These are phyloP conservation scores for Helicolenus hilgendorfi DNA, from an alignment of 2,797 vertebrate species.

Conservation along the genomic window DNA sequence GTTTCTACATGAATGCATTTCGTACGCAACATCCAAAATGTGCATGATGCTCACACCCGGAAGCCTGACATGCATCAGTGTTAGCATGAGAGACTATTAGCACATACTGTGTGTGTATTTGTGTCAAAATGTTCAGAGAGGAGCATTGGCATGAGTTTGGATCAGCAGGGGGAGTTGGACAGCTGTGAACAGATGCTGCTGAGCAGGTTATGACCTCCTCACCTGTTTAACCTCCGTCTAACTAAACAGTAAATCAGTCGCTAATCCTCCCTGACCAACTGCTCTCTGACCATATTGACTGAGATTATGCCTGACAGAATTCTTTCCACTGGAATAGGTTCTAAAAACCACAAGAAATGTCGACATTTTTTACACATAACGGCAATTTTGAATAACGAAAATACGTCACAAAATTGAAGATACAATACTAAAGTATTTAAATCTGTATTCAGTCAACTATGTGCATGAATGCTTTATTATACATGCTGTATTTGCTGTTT, in stretches of 20 bases:
- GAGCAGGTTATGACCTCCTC: conserved; percentile 51
- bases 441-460: too few relatives aligned
- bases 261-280: conserved; percentile 52
- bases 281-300: conserved; percentile 4
- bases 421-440: not conserved
- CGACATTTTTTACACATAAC: not conserved
- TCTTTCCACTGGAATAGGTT: not conserved
- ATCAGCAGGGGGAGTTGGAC: conserved; percentile 20
- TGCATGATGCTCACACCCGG: not conserved
- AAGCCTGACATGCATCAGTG: not conserved
- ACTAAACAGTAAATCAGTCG: conserved; percentile 25
- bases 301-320: conserved; percentile 16
- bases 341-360: not conserved
- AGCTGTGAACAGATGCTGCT: conserved; percentile 24
- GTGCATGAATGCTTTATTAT: not conserved
- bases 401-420: not conserved
- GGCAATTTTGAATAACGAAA: not conserved
- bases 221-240: conserved; percentile 52
- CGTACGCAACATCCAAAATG: not conserved
- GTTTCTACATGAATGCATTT: not conserved
- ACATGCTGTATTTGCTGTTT: not conserved
- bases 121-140: conserved; percentile 61
- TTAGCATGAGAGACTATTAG: conserved; percentile 6
- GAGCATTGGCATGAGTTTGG: conserved; percentile 44
- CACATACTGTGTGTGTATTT: conserved; percentile 5